Conservation (phyloP, 1,140 invertebrate species). For the Radopholus similis region DNA sequence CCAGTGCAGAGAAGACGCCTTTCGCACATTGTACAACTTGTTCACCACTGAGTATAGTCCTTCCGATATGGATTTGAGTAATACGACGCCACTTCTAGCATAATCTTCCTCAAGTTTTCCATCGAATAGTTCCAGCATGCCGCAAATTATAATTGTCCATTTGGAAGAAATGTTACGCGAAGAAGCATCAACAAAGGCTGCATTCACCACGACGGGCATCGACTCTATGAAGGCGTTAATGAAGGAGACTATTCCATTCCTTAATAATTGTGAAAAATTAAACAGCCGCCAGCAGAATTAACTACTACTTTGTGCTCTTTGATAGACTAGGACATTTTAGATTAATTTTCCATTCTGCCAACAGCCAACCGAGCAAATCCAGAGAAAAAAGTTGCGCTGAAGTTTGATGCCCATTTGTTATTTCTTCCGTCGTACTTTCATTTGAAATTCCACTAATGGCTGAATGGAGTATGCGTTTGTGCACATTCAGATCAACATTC, state of each 20-base stretch:
- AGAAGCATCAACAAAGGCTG: neutral
- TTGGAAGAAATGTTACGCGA: slow-evolving; percentile 2
- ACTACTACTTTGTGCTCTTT: no score
- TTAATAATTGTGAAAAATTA: no score
- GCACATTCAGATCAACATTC: no score
- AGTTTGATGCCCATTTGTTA: no score
- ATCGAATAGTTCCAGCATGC: neutral
- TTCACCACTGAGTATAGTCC: neutral
- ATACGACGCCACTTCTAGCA: neutral
- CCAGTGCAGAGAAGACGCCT: slow-evolving; percentile 2
- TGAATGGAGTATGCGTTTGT: no score
- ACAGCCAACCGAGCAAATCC: no score
- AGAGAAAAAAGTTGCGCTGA: no score
- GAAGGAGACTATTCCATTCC: neutral
- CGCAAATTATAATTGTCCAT: slow-evolving; percentile 9
- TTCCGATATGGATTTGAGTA: neutral
- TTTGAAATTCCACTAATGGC: no score
- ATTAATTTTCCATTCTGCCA: no score
- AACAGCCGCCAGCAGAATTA: no score
- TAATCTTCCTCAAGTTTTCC: neutral
- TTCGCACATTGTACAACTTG: neutral
- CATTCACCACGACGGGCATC: neutral
- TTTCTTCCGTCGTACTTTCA: no score
- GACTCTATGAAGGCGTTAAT: neutral
- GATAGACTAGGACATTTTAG: no score